phyloP scores from a whole-genome alignment of 2,113 vertebrate genomes.

The Pionites leucogaster region DNA sequence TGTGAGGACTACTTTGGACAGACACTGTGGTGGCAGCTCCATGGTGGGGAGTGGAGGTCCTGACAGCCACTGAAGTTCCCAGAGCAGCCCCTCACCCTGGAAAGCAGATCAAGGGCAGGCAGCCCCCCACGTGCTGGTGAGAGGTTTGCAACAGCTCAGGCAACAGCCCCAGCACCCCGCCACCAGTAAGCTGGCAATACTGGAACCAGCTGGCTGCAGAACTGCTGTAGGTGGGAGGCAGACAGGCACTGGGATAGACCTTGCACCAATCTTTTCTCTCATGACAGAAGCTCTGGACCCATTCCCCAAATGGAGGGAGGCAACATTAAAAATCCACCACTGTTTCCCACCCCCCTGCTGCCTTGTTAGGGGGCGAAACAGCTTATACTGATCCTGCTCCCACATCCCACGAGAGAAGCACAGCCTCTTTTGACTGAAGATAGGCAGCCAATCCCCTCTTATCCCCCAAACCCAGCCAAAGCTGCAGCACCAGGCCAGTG shows the following conservation, averaged over 20 bases:
- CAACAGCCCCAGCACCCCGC: accelerated
- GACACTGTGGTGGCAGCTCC: background rate
- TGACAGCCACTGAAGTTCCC: background rate
- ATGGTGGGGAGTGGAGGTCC: background rate
- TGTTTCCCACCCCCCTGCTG: background rate
- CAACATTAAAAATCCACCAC: background rate
- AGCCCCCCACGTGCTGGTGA: accelerated
- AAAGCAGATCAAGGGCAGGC: background rate
- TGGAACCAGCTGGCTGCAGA: background rate
- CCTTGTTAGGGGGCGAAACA: background rate
- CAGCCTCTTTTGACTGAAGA: background rate
- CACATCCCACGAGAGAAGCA: accelerated
- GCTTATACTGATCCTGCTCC: background rate
- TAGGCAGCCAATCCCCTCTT: background rate
- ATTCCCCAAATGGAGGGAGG: background rate
- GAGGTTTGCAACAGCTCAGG: background rate
- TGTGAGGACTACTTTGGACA: accelerated
- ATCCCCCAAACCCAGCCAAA: background rate
- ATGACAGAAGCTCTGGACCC: background rate
- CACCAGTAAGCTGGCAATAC: background rate
- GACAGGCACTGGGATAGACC: background rate
- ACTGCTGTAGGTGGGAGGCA: background rate
- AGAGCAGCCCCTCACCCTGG: background rate
- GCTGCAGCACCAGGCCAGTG: background rate
- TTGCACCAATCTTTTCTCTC: background rate